Percentiles rank a stretch among this genome's conserved stretches.
These are phyloP conservation scores for Diabrotica virgifera DNA, from an alignment of 1,140 invertebrate species.

Conservation along the genomic window DNA sequence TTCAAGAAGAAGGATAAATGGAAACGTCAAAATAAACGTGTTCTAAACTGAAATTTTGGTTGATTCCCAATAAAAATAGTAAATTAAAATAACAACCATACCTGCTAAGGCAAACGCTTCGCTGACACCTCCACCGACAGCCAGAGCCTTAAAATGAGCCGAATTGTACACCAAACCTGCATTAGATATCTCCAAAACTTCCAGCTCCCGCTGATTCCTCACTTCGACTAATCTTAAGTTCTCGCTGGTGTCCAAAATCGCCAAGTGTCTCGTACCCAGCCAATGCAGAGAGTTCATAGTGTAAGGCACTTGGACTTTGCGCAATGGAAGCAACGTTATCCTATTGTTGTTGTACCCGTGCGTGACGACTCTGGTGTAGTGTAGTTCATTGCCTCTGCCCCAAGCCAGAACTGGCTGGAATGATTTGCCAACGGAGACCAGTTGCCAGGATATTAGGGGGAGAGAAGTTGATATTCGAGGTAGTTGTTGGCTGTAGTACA, in stretches of 20 bases:
- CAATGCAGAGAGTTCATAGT: slow-evolving; percentile 76
- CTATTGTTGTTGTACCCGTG: slow-evolving; percentile 50
- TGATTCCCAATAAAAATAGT: too few relatives aligned
- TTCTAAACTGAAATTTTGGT: too few relatives aligned
- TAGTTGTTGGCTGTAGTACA: slow-evolving; percentile 50
- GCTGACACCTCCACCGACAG: slow-evolving; percentile 65
- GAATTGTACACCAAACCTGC: slow-evolving; percentile 88
- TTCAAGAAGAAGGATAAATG: too few relatives aligned
- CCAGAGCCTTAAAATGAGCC: slow-evolving; percentile 89
- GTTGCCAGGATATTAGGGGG: slow-evolving; percentile 89
- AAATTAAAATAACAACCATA: neutral
- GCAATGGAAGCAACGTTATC: slow-evolving; percentile 63
- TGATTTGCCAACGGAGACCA: slow-evolving; percentile 74
- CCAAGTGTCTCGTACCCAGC: slow-evolving; percentile 84
- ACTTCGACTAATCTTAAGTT: slow-evolving; percentile 87
- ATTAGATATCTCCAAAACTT: slow-evolving; percentile 76
- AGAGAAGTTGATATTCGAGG: slow-evolving; percentile 65
- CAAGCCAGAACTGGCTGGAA: slow-evolving; percentile 83
- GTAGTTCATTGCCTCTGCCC: slow-evolving; percentile 72
- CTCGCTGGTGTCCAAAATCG: slow-evolving; percentile 81
- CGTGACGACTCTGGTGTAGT: slow-evolving; percentile 73
- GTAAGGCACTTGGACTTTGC: slow-evolving; percentile 66
- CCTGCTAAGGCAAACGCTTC: slow-evolving; percentile 58
- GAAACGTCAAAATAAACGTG: too few relatives aligned
- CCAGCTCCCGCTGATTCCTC: slow-evolving; percentile 78